These are phyloP conservation scores for Liopterus haemorrhoidalis DNA, from an alignment of 2,888 invertebrate species.

Conservation along the genomic window DNA sequence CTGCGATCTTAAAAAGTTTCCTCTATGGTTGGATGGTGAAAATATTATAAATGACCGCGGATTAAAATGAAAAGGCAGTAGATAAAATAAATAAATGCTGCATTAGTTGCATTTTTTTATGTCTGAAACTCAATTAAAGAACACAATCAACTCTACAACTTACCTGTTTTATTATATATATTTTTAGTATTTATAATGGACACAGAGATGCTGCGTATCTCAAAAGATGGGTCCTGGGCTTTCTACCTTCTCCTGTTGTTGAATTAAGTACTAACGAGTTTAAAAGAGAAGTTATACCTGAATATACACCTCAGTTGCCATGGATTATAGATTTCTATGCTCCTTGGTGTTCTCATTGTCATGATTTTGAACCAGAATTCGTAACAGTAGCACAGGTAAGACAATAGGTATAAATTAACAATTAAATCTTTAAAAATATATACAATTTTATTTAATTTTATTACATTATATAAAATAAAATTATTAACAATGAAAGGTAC, in stretches of 20 bases:
- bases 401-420: constrained; percentile 14
- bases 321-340: constrained; percentile 65
- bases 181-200: constrained; percentile 53
- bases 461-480: too few relatives aligned
- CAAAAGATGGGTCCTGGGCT: constrained; percentile 57
- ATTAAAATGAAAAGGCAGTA: too few relatives aligned
- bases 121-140: too few relatives aligned
- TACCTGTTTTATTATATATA: constrained; percentile 22
- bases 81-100: too few relatives aligned
- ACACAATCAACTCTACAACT: constrained; percentile 4
- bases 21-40: too few relatives aligned
- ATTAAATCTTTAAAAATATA: too few relatives aligned
- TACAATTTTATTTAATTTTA: too few relatives aligned
- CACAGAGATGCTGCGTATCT: constrained; percentile 58
- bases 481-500: too few relatives aligned
- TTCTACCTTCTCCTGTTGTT: constrained; percentile 54
- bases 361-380: constrained; percentile 62
- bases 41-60: too few relatives aligned
- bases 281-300: constrained; percentile 47
- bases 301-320: constrained; percentile 40
- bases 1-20: too few relatives aligned
- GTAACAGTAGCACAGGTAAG: constrained; percentile 57
- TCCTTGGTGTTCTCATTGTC: constrained; percentile 62
- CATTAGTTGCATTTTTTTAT: too few relatives aligned
- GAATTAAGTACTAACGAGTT: constrained; percentile 46